Base-by-base conservation (phyloP, 2,797 vertebrate genomes). In the Notolabrus celidotus region DNA sequence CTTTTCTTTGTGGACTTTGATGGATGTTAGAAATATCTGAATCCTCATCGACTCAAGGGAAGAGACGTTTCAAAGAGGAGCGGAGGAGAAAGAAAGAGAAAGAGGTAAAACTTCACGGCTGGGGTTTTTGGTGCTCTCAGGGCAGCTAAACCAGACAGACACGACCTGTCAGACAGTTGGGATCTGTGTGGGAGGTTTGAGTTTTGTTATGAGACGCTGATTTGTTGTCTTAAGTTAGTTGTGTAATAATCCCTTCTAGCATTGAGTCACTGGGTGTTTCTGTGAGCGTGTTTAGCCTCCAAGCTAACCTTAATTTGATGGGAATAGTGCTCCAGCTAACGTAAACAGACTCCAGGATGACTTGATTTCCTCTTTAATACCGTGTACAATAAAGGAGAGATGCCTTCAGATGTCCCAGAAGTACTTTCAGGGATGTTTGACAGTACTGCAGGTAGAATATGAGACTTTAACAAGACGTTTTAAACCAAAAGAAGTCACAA, bases 101-200 rank as follows among this genome's bases (percentile, higher is more conserved):
- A 77, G 78, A 92, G 91, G 86, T 91, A 80, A n/a, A n/a, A 82
- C 45, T 87, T 80, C 65, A n/a, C 43, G 51, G 41, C 49, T 71
- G 59, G 63, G n/a, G n/a, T 70, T 73, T 76, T 55, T 51, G 55
- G 53, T 74, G 74, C 6, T 41, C 25, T 36, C 5, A 4, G 77
- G 75, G 67, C 80, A 62, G 67, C 53, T 34, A 72, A 62, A 66
- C 5, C 47, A 79, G 65, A 79, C 80, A 55, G 56, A 53, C 67
- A 2, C 25, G 29, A 42, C 15, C 74, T 79, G 62, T 72, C 84
- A 55, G 68, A 69, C 61, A 53, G 29, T 68, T 53, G 2, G 5
- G 9, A 33, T 17, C 29, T 61, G 46, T 25, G 11, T 20, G 15
- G 19, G 31, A 22, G 33, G 12, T 23, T 58, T 68, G 5, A 27